These are phyloP conservation scores for Pseudolaguvia tuberculata DNA, from an alignment of 2,113 vertebrate species.

Conservation along the genomic window DNA sequence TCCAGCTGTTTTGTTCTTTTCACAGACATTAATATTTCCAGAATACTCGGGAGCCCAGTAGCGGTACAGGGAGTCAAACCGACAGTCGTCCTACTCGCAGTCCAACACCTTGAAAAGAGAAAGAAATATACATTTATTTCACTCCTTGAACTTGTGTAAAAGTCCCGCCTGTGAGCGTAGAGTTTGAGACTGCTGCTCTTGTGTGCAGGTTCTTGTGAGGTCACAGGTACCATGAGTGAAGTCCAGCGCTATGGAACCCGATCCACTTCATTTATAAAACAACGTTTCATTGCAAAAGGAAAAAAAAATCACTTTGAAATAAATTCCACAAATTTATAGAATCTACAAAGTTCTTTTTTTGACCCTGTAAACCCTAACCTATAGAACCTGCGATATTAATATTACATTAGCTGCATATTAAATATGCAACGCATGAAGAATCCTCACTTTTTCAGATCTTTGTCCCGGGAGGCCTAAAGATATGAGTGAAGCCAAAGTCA, in stretches of 20 bases:
- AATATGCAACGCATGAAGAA: slow-evolving; percentile 24
- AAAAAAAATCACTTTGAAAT: slow-evolving; percentile 4
- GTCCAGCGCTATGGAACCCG: no score
- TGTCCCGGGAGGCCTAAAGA: slow-evolving; percentile 5
- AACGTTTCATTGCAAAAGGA: neutral
- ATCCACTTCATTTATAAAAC: neutral
- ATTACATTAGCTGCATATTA: slow-evolving; percentile 24
- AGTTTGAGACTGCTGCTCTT: no score
- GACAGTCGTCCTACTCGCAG: no score
- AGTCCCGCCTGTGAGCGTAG: no score
- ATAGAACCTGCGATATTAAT: slow-evolving; percentile 19
- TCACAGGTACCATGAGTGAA: no score
- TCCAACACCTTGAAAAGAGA: no score
- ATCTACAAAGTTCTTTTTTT: slow-evolving; percentile 6
- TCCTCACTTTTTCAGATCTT: slow-evolving; percentile 9
- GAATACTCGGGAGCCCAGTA: no score
- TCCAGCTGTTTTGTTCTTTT: neutral
- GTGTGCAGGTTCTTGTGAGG: no score
- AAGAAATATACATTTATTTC: no score
- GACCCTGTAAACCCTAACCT: neutral
- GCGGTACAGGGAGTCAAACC: no score
- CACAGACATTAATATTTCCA: no score
- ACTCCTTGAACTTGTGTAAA: no score
- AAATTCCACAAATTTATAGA: neutral
- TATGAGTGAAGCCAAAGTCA: slow-evolving; percentile 7